Base-by-base conservation (phyloP, 2,888 invertebrate species). In the Apamea epomidion region DNA sequence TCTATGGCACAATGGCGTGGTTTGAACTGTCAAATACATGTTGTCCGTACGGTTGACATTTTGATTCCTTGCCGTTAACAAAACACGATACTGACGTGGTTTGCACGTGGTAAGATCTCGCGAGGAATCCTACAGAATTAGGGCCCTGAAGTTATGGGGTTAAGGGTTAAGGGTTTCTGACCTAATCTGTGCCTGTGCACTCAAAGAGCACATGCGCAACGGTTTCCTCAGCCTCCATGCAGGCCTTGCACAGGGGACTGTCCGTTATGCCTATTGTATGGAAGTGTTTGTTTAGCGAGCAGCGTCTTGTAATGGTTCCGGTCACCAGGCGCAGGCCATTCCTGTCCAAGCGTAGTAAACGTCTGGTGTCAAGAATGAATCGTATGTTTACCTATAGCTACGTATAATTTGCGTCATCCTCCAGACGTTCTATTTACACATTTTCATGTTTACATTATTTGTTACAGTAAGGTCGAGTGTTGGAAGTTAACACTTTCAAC, bases 321-420 rank as follows among this genome's bases (percentile, higher is more conserved):
- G 0, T 48, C 16, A 16, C 48, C 48, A 48, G 16, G 3, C 48
- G 10, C 21, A 25, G 58, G 58, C 10, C 58, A 2, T 58, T 58
- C 58, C 25, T 25, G 0, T 21, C 21, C 54, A 54, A 21, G 21
- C 8, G 54, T 21, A 54, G 54, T 54, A 54, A 21, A 8, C 54
- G 8, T 21, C 54, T 54, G 54, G 21, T 54, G 7, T 21, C 7
- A 54, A 21, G 54, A 54, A 54, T 54, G 7, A 21, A 21, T 54
- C 21, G 97, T 96, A 91, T 81, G 81, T 25, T 68, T 65, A 54
- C 4, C 21, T 7, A 29, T 32, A 60, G 32, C 29, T 72, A 81
- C 21, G 3, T 69, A 54, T 77, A 65, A 42, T 65, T 65, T 74
- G 51, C 76, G 74, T 83, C 79, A 83, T 80, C 7, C 16, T 76